Evolutionary conservation across 1,140 invertebrate genomes (phyloP).

Genomic region (Drosophila ogumai): DNA sequence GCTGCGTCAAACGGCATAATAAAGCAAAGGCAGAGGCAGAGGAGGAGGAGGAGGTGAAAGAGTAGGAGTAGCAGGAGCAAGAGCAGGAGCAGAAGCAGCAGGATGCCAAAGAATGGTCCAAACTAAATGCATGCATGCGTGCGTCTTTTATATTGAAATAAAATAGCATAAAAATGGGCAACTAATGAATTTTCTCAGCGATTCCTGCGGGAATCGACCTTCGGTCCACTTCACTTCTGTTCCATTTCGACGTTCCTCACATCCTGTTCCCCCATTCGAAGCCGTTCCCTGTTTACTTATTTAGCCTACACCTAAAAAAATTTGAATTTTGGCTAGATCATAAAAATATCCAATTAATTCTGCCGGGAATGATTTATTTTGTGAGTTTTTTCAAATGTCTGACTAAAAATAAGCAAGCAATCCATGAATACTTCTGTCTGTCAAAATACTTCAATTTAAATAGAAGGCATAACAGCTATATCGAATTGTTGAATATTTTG

Average conservation of each 20-base stretch:
- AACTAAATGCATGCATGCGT: slow-evolving; percentile 67
- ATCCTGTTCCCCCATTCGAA: not conserved
- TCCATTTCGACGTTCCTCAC: slow-evolving; percentile 28
- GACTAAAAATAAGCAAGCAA: no score
- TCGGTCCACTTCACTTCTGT: slow-evolving; percentile 44
- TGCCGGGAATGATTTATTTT: no score
- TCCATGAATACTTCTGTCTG: no score
- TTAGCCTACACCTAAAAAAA: slow-evolving; percentile 1
- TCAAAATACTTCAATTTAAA: no score
- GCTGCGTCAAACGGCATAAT: slow-evolving; percentile 71
- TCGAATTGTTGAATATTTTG: no score
- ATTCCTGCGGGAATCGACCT: slow-evolving; percentile 73
- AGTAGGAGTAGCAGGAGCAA: not conserved
- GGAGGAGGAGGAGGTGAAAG: not conserved
- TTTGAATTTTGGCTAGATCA: no score
- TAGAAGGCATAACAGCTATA: no score
- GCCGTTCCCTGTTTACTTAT: not conserved
- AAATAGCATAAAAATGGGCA: slow-evolving; percentile 65
- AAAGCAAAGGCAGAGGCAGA: slow-evolving; percentile 37
- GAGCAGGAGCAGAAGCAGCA: not conserved
- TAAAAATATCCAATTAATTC: no score
- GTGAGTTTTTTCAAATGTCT: no score
- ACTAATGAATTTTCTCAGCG: slow-evolving; percentile 78
- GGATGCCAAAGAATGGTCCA: slow-evolving; percentile 14
- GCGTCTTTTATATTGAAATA: slow-evolving; percentile 58